These are phyloP conservation scores for Sminthurides bifidus DNA, from an alignment of 1,140 invertebrate genomes.

Conservation along the genomic window DNA sequence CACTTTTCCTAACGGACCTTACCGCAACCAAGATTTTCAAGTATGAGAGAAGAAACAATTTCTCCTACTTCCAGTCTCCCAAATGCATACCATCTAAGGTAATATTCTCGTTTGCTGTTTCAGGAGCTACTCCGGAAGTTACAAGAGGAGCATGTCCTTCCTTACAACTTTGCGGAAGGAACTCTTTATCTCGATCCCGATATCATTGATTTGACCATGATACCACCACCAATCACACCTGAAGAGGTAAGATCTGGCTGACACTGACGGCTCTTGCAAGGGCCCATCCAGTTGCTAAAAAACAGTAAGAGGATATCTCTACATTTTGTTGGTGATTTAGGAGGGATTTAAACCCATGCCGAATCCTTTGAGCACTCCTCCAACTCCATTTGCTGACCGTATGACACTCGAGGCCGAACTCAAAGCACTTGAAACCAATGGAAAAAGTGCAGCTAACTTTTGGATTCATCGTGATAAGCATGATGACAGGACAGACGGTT, in stretches of 20 bases:
- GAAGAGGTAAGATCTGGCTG: slow-evolving; percentile 52
- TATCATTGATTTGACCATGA: slow-evolving; percentile 77
- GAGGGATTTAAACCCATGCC: slow-evolving; percentile 48
- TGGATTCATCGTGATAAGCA: background rate
- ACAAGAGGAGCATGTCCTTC: slow-evolving; percentile 36
- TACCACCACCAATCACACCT: slow-evolving; percentile 69
- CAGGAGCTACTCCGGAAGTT: slow-evolving; percentile 38
- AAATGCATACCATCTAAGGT: background rate
- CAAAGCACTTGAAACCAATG: slow-evolving; percentile 10
- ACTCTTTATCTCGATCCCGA: slow-evolving; percentile 65
- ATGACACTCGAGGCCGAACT: slow-evolving; percentile 36
- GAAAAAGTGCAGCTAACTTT: slow-evolving; percentile 1
- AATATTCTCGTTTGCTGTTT: background rate
- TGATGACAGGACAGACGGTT: background rate
- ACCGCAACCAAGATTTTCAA: slow-evolving; percentile 37
- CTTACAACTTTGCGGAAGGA: slow-evolving; percentile 36
- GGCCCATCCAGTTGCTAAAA: too few relatives aligned
- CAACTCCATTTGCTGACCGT: slow-evolving; percentile 55
- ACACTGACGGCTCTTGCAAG: too few relatives aligned
- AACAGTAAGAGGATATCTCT: too few relatives aligned
- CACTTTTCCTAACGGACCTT: slow-evolving; percentile 38
- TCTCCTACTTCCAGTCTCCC: background rate
- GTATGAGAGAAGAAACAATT: slow-evolving; percentile 5
- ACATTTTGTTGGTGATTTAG: too few relatives aligned
- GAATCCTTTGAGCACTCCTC: slow-evolving; percentile 52